phyloP scores from a whole-genome alignment of 2,113 vertebrate genomes.

The Bubalus kerabau region DNA sequence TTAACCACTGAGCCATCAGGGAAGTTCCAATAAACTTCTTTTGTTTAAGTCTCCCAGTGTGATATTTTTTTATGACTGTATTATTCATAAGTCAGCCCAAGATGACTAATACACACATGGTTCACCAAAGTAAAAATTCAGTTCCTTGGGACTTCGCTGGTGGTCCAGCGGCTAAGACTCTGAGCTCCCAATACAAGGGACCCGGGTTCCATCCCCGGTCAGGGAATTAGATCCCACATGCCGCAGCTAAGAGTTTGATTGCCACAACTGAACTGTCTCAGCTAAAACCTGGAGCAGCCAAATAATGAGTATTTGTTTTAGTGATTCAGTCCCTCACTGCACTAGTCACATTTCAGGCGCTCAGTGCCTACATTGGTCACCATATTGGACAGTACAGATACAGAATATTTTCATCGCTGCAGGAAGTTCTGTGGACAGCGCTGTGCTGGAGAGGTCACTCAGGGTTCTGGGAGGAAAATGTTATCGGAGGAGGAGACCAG shows the following conservation, averaged over 20 bases:
- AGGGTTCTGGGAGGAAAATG: not conserved
- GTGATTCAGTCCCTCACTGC: not conserved
- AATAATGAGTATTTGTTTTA: not conserved
- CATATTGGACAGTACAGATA: no score
- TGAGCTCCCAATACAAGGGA: not conserved
- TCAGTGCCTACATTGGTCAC: not conserved
- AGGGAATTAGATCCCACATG: not conserved
- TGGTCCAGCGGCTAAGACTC: not conserved
- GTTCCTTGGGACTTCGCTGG: not conserved
- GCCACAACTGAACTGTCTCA: not conserved
- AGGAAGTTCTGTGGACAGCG: not conserved
- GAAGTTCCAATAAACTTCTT: not conserved
- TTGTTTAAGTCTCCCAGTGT: not conserved
- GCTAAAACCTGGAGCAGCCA: not conserved
- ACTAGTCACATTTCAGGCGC: not conserved
- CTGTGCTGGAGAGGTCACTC: not conserved
- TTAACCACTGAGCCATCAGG: not conserved
- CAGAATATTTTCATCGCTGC: not conserved
- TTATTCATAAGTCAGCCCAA: not conserved
- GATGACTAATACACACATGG: not conserved
- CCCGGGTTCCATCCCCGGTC: not conserved
- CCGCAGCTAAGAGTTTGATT: not conserved
- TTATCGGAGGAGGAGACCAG: not conserved
- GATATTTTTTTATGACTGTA: not conserved
- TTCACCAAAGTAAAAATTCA: not conserved